Evolutionary conservation across 1,140 invertebrate genomes (phyloP), one percentile per base, ranked within the genome.

Genomic region (Archegozetes longisetosus): DNA sequence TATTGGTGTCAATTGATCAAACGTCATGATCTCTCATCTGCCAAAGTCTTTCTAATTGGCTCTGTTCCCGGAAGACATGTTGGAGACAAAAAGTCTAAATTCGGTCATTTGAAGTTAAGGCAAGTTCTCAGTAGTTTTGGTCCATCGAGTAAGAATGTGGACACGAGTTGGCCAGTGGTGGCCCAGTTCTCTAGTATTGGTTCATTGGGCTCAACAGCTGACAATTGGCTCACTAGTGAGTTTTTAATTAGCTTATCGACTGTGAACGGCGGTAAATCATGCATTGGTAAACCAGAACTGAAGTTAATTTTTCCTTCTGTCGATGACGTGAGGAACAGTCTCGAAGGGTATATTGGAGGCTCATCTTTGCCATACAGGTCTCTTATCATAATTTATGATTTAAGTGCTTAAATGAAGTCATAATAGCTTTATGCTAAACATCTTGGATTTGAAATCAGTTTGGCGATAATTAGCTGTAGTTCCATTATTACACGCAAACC

Each of bases 121-220:
- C 70, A 76, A 22, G 70, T 90, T 55, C 68, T 87, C 6, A 75
- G 78, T 23, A 62, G 64, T n/a, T 70, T 69, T 66, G 70, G 72
- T 27, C 70, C 69, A 53, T 60, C 63, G 20, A 54, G 58, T 14
- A 53, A 62, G 17, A 32, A 54, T 13, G 63, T 72, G 3, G 64
- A 64, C 49, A 13, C 78, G 0, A 66, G 74, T n/a, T 86, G 84
- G 82, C 76, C 77, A 22, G 70, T 86, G 4, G 70, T 93, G 27
- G 83, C 83, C 17, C 91, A 95, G 72, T 86, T 87, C 64, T 93
- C 88, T 14, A 93, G 88, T 64, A 86, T 96, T 60, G 91, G 93
- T 4, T 84, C 81, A 29, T 78, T 91, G 40, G 89, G 89, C 9
- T 70, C 79, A 3, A 79, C 72, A 61, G 76, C 79, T 28, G 76